Conservation (phyloP, 2,888 invertebrate species). For the Rhagium mordax region DNA sequence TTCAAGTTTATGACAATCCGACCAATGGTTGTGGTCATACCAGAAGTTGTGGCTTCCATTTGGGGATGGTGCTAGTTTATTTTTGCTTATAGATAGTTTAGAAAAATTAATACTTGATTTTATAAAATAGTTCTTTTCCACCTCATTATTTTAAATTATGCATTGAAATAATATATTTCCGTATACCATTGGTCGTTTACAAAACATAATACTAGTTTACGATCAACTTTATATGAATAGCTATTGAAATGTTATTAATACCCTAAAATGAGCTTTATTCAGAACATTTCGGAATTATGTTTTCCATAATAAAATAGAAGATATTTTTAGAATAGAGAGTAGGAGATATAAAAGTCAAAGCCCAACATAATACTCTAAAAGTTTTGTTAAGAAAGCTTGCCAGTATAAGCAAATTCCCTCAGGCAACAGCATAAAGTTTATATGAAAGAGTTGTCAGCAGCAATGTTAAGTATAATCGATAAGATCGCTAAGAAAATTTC, state of each 20-base stretch:
- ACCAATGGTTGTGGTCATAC: too few species aligned
- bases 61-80: too few species aligned
- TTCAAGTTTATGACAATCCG: too few species aligned
- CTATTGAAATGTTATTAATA: conserved; percentile 11
- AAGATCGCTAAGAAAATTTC: conserved; percentile 60
- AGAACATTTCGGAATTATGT: conserved; percentile 6
- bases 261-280: background rate
- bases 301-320: conserved; percentile 6
- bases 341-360: conserved; percentile 66
- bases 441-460: conserved; percentile 68
- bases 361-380: conserved; percentile 65
- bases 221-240: conserved; percentile 1
- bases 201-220: background rate
- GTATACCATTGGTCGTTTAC: background rate
- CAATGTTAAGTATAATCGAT: conserved; percentile 66
- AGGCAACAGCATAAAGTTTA: conserved; percentile 66
- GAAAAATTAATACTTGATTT: background rate
- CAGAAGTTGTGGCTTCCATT: too few species aligned
- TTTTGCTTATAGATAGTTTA: background rate
- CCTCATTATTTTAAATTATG: background rate
- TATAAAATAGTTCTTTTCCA: background rate
- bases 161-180: background rate
- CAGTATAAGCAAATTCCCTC: conserved; percentile 65
- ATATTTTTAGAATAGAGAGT: conserved; percentile 59
- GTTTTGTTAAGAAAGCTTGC: conserved; percentile 66